A percentile compares a stretch with the other conserved stretches of the same genome.
Conservation (phyloP, 2,113 vertebrate genomes). For the Onychostoma macrolepis region DNA sequence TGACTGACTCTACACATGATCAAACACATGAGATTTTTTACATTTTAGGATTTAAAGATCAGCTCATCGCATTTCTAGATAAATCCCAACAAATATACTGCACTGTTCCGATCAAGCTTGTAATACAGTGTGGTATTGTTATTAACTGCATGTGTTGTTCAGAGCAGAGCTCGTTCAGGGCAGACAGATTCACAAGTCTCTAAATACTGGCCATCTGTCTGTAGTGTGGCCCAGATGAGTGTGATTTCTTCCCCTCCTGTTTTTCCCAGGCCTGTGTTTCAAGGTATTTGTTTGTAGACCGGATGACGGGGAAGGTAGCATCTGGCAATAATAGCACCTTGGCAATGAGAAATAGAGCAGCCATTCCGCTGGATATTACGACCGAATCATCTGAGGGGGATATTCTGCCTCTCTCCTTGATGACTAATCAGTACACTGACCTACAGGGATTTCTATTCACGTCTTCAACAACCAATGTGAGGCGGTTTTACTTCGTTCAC, state of each 20-base stretch:
- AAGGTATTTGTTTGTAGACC: slow-evolving; percentile 40
- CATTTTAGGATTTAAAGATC: background rate
- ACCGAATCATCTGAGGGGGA: slow-evolving; percentile 35
- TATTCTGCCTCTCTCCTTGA: slow-evolving; percentile 36
- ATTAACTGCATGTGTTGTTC: slow-evolving; percentile 26
- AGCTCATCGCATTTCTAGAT: background rate
- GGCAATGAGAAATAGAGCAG: slow-evolving; percentile 47
- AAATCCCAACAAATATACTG: background rate
- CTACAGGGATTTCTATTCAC: slow-evolving; percentile 35
- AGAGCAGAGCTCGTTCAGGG: slow-evolving; percentile 13
- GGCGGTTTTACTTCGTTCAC: background rate
- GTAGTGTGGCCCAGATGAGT: slow-evolving; percentile 8
- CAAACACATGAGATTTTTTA: too few species aligned
- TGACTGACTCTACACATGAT: background rate
- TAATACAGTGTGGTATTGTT: slow-evolving; percentile 11
- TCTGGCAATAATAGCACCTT: slow-evolving; percentile 55
- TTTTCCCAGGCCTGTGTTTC: slow-evolving; percentile 21
- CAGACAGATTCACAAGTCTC: slow-evolving; percentile 23
- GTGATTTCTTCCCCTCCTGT: slow-evolving; percentile 26
- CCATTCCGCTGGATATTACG: slow-evolving; percentile 34
- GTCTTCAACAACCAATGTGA: background rate
- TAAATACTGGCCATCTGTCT: slow-evolving; percentile 44
- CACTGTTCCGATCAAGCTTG: background rate
- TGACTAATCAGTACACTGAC: slow-evolving; percentile 48
- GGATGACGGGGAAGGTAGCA: slow-evolving; percentile 47